Conservation (phyloP, 2,113 vertebrate genomes). For the Stictonetta naevosa region DNA sequence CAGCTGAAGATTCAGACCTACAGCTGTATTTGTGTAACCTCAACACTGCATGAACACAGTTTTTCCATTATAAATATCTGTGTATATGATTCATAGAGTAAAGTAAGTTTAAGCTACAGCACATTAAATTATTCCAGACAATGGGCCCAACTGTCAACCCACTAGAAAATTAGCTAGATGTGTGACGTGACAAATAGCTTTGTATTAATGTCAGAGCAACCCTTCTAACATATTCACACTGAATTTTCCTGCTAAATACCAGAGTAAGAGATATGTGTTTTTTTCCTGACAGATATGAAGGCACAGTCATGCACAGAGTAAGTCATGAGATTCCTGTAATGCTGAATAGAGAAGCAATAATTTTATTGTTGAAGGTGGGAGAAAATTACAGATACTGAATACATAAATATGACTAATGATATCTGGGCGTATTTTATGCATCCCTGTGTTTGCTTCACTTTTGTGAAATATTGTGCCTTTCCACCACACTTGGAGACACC, state of each 20-base stretch:
- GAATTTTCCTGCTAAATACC: not conserved
- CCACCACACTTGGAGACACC: not conserved
- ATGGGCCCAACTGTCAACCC: slow-evolving; percentile 38
- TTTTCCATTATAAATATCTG: slow-evolving; percentile 57
- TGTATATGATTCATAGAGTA: slow-evolving; percentile 51
- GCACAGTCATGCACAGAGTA: not conserved
- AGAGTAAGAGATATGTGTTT: not conserved
- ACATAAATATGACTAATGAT: not conserved
- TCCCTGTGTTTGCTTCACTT: not conserved
- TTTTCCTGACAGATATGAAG: slow-evolving; percentile 10
- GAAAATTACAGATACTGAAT: not conserved
- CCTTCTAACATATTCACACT: not conserved
- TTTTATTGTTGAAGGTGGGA: not conserved
- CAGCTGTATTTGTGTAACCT: slow-evolving; percentile 58
- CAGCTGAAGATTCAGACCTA: slow-evolving; percentile 48
- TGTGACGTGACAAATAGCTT: slow-evolving; percentile 21
- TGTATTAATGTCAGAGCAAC: slow-evolving; percentile 21
- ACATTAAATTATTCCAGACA: slow-evolving; percentile 56
- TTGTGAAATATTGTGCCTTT: not conserved
- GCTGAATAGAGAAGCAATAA: not conserved
- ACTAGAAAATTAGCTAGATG: slow-evolving; percentile 31
- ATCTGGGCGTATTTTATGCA: not conserved
- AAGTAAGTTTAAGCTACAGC: slow-evolving; percentile 30
- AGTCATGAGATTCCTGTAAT: not conserved
- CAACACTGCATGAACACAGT: not conserved